Evolutionary conservation across 2,113 vertebrate genomes (phyloP), one percentile per base, ranked within the genome.

Genomic region (Engraulis encrasicolus): DNA sequence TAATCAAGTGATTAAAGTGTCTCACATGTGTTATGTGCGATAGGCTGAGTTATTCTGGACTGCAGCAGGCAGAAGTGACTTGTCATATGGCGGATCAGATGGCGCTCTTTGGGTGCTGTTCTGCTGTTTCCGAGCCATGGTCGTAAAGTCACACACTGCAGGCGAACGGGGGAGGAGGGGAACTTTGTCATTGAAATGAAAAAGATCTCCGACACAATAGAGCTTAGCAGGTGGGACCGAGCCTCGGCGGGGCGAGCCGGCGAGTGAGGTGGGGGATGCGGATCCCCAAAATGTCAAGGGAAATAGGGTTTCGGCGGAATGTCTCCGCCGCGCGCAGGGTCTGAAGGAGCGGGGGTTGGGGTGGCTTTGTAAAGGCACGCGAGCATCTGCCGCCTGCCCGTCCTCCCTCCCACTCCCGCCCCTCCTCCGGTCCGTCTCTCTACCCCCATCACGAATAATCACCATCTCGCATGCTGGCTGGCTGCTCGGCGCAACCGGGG

Each of bases 321-420:
- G 91, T 92, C 95, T 92, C 90, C 89, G 93, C 85, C 91, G 94
- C 92, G 95, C 94, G 94, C 92, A 92, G 94, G 93, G 93, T 92
- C 89, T 90, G 79, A 66, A 74, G 48, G n/a, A 36, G 78, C 58
- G 78, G 81, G 81, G 81, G 78, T 82, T 79, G 79, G 93, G 90
- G 93, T 74, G 1, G 31, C 93, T 95, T 97, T 97, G 97, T 99
- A 96, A 96, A 97, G 97, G 97, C 97, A 98, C 94, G 94, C 92
- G 96, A 97, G 96, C 96, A 98, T 98, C 97, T 97, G 98, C 95
- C 92, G 92, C 95, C 93, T 84, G 89, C 79, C 37, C 81, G 84
- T 91, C 90, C 86, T 91, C 88, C 23, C 88, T 91, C 95, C 96
- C 95, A 97, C 97, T 97, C 96, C 87, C 95, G 95, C 79, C 82